Evolutionary conservation across 1,140 invertebrate species (phyloP).

Genomic region (Papilio dardanus): DNA sequence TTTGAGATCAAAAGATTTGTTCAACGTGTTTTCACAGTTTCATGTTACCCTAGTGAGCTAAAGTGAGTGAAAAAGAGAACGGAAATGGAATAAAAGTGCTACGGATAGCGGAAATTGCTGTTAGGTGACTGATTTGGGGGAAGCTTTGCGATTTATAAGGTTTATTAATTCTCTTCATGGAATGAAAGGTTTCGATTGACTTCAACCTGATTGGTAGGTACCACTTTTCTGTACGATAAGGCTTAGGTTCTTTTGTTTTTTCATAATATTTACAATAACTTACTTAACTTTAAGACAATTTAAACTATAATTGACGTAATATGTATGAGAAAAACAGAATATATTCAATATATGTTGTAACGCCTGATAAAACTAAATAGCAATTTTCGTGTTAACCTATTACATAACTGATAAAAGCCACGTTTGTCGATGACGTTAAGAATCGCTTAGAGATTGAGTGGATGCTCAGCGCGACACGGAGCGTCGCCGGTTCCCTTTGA

Average conservation of each 20-base stretch:
- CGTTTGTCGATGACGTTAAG: slow-evolving; percentile 14
- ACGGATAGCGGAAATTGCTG: slow-evolving; percentile 2
- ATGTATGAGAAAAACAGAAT: too few relatives aligned
- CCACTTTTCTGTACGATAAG: too few relatives aligned
- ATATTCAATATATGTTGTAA: neutral
- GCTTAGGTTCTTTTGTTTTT: too few relatives aligned
- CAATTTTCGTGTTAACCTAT: neutral
- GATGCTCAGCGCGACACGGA: neutral
- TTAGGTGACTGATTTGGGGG: neutral
- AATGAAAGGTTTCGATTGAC: neutral
- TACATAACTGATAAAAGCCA: slow-evolving; percentile 3
- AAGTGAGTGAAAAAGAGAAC: neutral
- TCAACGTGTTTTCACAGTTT: neutral
- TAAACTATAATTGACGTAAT: too few relatives aligned
- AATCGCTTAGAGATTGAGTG: slow-evolving; percentile 14
- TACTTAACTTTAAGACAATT: too few relatives aligned
- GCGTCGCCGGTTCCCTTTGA: neutral
- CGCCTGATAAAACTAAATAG: neutral
- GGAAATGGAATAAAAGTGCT: slow-evolving; percentile 21
- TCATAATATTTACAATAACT: too few relatives aligned
- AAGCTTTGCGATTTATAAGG: neutral
- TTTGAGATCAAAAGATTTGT: too few relatives aligned
- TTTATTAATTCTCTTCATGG: neutral
- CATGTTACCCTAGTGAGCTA: neutral
- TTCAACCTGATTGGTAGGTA: neutral